phyloP scores from a whole-genome alignment of 1,140 invertebrate genomes.

The Drosophila suzukii region DNA sequence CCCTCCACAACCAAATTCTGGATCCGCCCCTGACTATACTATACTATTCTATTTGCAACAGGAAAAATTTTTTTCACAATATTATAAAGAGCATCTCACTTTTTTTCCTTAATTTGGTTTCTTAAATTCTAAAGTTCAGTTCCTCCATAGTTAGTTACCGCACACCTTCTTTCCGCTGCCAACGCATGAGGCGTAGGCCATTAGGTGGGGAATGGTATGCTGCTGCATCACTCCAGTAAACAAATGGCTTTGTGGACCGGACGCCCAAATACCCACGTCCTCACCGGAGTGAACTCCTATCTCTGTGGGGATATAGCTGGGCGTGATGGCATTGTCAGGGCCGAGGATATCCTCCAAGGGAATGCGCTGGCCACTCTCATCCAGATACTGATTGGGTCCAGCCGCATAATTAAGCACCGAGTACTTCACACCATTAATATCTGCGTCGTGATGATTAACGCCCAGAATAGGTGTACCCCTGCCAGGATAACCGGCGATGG shows the following conservation, averaged over 20 bases:
- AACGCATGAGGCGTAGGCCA: slow-evolving; percentile 88
- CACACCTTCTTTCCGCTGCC: slow-evolving; percentile 77
- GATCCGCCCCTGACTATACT: too few species aligned
- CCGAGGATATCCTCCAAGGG: slow-evolving; percentile 50
- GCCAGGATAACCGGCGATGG: slow-evolving; percentile 88
- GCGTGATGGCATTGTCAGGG: slow-evolving; percentile 76
- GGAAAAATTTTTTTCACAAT: too few species aligned
- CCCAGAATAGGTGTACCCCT: slow-evolving; percentile 89
- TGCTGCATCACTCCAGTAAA: slow-evolving; percentile 92
- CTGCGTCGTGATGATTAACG: slow-evolving; percentile 60
- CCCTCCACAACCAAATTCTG: too few species aligned
- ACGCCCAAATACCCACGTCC: slow-evolving; percentile 88
- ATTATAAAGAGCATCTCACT: too few species aligned
- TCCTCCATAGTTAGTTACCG: slow-evolving; percentile 1
- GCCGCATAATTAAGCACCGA: slow-evolving; percentile 88
- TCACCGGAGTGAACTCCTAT: slow-evolving; percentile 89
- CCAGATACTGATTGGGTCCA: slow-evolving; percentile 86
- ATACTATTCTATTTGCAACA: too few species aligned
- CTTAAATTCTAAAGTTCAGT: not conserved
- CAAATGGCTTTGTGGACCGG: slow-evolving; percentile 87
- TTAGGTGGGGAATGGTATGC: slow-evolving; percentile 90
- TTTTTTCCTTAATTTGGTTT: not conserved
- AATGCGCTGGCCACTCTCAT: slow-evolving; percentile 60
- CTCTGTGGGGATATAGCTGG: slow-evolving; percentile 83
- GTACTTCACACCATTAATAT: slow-evolving; percentile 85